Base-by-base conservation (phyloP, 2,113 vertebrate species). In the Phylloscopus trochiloides region DNA sequence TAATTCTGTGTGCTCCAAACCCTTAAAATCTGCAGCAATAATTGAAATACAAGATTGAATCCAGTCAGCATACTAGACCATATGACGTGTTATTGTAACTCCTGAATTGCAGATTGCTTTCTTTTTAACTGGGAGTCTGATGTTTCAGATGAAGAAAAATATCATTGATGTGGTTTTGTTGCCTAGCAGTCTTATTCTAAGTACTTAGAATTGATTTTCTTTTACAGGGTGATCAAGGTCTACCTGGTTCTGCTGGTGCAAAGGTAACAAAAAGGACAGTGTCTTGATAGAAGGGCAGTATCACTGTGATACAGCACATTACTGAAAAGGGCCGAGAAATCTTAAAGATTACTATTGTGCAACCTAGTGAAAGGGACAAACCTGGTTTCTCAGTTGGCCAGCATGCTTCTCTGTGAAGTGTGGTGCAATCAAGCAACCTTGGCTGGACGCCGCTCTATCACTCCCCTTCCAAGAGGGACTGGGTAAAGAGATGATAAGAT, bases 191-290 rank as follows among this genome's bases (percentile, higher is more conserved):
- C 18, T 52, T 90, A 77, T 38, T 78, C 4, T 7, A 50, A 40
- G 16, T 88, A 71, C 68, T 45, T n/a, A 51, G 12, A 34, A 24
- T 54, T 75, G 12, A 3, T 83, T 61, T 91, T 96, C 68, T 97
- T 92, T 98, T 92, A 88, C 97, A 99, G 99, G 99, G 99, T 86
- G 98, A 98, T 61, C 91, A 88, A 85, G 99, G 99, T 54, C 86
- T 94, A 36, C 94, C 85, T 34, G 99, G 99, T 52, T 84, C 93
- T 32, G 61, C 84, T n/a, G 99, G 99, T 96, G 94, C 96, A 86
- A 99, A 99, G 99, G 99, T 99, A 95, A 86, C 26, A 75, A 73
- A 38, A 38, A 32, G 40, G 15, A 6, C 17, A 14, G 3, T 15
- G 13, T 34, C 25, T 72, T 75, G 47, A 7, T 12, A 29, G 28